Percentiles rank a stretch among this genome's conserved stretches.
These are phyloP conservation scores for Chloropsis cyanopogon DNA, from an alignment of 2,113 vertebrate species.

Conservation along the genomic window DNA sequence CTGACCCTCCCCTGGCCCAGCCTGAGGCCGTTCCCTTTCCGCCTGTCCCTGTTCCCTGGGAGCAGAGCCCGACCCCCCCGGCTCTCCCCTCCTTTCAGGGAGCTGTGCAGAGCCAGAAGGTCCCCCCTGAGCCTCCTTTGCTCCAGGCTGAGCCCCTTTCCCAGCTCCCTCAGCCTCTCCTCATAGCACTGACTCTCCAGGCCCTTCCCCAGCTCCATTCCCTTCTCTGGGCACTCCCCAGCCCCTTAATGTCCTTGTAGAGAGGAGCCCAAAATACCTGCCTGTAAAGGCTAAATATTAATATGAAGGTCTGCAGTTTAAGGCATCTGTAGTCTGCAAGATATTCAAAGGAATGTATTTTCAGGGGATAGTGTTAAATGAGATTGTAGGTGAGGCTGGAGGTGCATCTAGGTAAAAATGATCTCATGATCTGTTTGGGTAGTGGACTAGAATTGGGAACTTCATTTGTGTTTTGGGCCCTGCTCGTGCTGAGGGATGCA, in stretches of 20 bases:
- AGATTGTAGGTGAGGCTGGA: neutral
- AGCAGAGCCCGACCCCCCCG: rapidly evolving
- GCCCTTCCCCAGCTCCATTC: neutral
- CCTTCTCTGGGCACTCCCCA: neutral
- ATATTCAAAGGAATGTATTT: neutral
- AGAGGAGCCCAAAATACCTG: neutral
- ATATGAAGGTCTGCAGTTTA: neutral
- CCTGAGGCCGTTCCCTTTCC: rapidly evolving
- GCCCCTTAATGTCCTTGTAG: neutral
- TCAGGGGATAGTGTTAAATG: neutral
- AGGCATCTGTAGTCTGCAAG: neutral
- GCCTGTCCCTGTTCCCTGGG: neutral
- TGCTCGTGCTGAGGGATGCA: neutral
- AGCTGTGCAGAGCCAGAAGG: neutral
- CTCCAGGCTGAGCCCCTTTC: neutral
- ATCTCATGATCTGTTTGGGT: neutral
- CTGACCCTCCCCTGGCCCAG: neutral
- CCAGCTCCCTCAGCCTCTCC: neutral
- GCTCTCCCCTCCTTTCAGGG: neutral
- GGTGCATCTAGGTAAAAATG: neutral
- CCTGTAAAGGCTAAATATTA: neutral
- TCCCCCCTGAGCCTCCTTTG: neutral
- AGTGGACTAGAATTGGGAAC: neutral
- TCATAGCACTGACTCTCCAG: neutral
- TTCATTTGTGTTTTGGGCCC: neutral